phyloP scores from a whole-genome alignment of 2,113 vertebrate species.

The Girardinichthys multiradiatus region DNA sequence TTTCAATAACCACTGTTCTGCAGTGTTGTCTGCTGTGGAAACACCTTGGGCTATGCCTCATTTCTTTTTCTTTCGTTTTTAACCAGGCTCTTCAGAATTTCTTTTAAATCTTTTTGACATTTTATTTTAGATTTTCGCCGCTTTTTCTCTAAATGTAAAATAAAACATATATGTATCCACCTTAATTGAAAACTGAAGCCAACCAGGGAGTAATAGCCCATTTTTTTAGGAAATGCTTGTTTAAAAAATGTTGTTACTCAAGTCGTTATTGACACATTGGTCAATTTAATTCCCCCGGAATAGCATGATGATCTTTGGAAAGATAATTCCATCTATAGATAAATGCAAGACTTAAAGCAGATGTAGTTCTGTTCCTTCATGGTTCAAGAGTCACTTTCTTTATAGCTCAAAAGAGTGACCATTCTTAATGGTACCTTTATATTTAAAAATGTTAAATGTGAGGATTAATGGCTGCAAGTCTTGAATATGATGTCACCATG shows the following conservation, averaged over 20 bases:
- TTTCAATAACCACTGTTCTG: slow-evolving; percentile 45
- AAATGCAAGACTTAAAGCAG: background rate
- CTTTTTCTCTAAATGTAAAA: background rate
- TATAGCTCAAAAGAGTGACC: background rate
- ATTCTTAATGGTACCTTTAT: no score
- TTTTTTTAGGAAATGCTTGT: no score
- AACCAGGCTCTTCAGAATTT: no score
- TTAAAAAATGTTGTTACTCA: background rate
- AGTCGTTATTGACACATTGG: background rate
- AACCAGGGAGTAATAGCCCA: no score
- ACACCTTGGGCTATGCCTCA: background rate
- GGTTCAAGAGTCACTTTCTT: background rate
- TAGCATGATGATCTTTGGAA: background rate
- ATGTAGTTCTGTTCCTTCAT: background rate
- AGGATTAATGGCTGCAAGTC: background rate
- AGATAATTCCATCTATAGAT: background rate
- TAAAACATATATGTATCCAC: background rate
- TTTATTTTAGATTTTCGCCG: no score
- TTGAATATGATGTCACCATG: background rate
- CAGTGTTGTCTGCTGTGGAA: slow-evolving; percentile 27
- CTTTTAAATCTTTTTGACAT: no score
- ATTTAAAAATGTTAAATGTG: background rate
- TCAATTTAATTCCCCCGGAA: background rate
- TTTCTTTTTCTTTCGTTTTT: background rate
- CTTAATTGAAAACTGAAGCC: background rate